phyloP scores from a whole-genome alignment of 2,888 invertebrate species.

The Drosophila formosana region DNA sequence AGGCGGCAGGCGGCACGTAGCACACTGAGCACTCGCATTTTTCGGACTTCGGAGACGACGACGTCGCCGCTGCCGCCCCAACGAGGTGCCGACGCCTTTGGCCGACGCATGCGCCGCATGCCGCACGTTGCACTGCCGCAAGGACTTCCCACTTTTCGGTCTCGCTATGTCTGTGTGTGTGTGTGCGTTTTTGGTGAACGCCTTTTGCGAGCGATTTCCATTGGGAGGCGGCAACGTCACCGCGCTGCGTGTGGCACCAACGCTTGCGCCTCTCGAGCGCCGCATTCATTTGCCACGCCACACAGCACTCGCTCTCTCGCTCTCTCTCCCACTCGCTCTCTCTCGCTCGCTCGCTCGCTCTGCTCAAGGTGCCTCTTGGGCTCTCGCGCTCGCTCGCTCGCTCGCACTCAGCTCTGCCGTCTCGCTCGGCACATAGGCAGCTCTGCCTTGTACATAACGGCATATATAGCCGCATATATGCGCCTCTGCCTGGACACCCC shows the following conservation, averaged over 20 bases:
- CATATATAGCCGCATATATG: slow-evolving; percentile 35
- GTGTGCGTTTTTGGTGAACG: slow-evolving; percentile 48
- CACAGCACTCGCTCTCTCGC: slow-evolving; percentile 9
- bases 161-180: not conserved
- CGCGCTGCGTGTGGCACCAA: slow-evolving; percentile 50
- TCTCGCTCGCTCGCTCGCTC: not conserved
- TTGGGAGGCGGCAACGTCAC: slow-evolving; percentile 60
- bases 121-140: slow-evolving; percentile 36
- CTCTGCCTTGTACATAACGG: slow-evolving; percentile 10
- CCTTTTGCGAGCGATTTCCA: slow-evolving; percentile 70
- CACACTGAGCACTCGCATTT: slow-evolving; percentile 13
- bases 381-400: slow-evolving; percentile 9
- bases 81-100: slow-evolving; percentile 8
- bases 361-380: not conserved
- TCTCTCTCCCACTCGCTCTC: slow-evolving; percentile 2
- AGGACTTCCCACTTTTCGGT: slow-evolving; percentile 75
- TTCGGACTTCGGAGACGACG: slow-evolving; percentile 19
- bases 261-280: slow-evolving; percentile 72
- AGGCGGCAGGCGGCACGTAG: slow-evolving; percentile 6
- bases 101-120: slow-evolving; percentile 53
- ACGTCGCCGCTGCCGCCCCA: slow-evolving; percentile 10
- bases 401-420: slow-evolving; percentile 7
- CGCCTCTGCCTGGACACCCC: slow-evolving; percentile 9
- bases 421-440: slow-evolving; percentile 6
- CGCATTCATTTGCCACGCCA: slow-evolving; percentile 45